Conservation (phyloP, 2,113 vertebrate species). For the Pleuronectes platessa region DNA sequence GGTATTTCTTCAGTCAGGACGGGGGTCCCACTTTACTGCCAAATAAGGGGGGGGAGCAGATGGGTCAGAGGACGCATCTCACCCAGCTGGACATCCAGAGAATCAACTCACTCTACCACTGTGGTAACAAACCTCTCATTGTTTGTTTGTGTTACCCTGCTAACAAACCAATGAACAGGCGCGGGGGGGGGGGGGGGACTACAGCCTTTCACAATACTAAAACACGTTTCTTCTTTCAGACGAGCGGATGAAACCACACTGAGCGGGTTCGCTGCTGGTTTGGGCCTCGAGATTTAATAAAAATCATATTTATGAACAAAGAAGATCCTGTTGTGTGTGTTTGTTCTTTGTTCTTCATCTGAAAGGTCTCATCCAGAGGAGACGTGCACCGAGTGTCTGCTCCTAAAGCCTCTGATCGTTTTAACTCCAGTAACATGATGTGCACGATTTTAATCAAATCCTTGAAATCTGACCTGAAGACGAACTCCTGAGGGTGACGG, state of each 20-base stretch:
- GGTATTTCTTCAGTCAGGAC: constrained; percentile 42
- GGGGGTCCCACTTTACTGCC: constrained; percentile 28
- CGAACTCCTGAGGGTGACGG: too few species aligned
- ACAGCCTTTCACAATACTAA: not conserved
- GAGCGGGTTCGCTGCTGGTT: not conserved
- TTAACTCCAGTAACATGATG: too few species aligned
- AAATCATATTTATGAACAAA: constrained; percentile 1
- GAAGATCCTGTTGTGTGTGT: too few species aligned
- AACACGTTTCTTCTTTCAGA: constrained; percentile 5
- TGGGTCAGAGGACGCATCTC: constrained; percentile 57
- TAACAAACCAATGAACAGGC: too few species aligned
- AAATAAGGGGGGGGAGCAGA: rapidly evolving
- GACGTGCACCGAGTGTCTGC: too few species aligned
- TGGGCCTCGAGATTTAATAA: constrained; percentile 6
- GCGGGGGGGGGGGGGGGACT: too few species aligned
- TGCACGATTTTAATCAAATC: too few species aligned
- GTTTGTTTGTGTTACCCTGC: too few species aligned
- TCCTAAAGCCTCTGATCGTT: too few species aligned
- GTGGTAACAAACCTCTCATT: constrained; percentile 12
- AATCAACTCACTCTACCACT: constrained; percentile 53
- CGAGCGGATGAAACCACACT: not conserved
- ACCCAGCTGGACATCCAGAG: constrained; percentile 37
- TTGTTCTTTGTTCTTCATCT: too few species aligned
- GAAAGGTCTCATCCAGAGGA: too few species aligned
- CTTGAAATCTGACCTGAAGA: too few species aligned